Base-by-base conservation (phyloP, 1,140 invertebrate species). In the Neotoxoptera formosana region DNA sequence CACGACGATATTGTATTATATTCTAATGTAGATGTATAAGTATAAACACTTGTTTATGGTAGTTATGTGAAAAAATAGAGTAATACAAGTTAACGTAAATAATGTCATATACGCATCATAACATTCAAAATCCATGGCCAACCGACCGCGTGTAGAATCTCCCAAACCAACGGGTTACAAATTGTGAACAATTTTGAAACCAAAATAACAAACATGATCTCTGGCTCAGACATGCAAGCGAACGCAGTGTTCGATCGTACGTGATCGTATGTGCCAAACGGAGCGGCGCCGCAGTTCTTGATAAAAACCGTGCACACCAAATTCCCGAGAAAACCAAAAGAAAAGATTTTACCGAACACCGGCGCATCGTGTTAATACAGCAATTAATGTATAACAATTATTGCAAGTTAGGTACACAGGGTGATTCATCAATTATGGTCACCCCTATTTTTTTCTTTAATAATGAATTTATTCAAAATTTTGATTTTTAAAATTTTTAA, bases 261-360 rank as follows among this genome's bases (percentile, higher is more conserved):
- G 91, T 93, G 91, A 93, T 93, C 91, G 91, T 86, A 84, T 86
- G 91, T 83, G n/a, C 25, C 7, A 81, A 48, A 47, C 25, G 45
- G 9, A 25, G 41, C 4, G 45, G 9, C 45, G 41, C 4, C 11
- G 45, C 23, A 47, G 36, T 23, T 25, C 34, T 53, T 47, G 91
- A 93, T 93, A 93, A 93, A 93, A n/a, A 86, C 14, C 23, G 36
- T 11, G 81, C 25, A 93, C 9, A 25, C 83, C 30, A 9, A 86
- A 93, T 93, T 93, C 91, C 48, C 7, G 60, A 91, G 90, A 76
- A 67, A 91, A 91, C 41, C 60, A 47, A 90, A 91, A 91, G 60
- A 76, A 89, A 89, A 8, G 88, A 23, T 76, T 91, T 92, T 30
- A 51, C 90, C 56, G 30, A 8, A 47, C 23, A 2, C 17, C 41